Conservation (phyloP, 2,888 invertebrate genomes). For the Pteria penguin region DNA sequence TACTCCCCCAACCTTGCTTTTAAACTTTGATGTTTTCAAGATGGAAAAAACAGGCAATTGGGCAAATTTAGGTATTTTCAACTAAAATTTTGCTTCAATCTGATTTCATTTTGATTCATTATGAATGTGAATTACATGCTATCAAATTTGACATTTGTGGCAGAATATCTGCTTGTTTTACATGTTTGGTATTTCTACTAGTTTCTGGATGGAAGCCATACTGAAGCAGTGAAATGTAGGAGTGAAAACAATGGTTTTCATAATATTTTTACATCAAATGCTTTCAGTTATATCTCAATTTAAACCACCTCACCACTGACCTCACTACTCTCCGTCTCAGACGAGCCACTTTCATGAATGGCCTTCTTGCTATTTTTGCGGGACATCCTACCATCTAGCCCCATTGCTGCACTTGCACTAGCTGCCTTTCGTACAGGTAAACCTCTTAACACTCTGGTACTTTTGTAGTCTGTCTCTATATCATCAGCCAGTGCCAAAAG, state of each 20-base stretch:
- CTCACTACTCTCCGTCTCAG: constrained; percentile 68
- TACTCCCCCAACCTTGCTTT: too few relatives aligned
- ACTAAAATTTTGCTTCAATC: too few relatives aligned
- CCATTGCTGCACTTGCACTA: constrained; percentile 61
- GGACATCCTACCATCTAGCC: constrained; percentile 32
- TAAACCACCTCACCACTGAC: constrained; percentile 42
- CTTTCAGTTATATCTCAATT: neutral
- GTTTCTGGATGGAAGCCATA: too few relatives aligned
- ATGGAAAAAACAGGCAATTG: too few relatives aligned
- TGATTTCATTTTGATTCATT: too few relatives aligned
- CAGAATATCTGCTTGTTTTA: too few relatives aligned
- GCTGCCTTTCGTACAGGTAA: constrained; percentile 66
- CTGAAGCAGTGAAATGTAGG: neutral
- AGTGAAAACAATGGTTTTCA: neutral
- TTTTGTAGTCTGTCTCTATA: constrained; percentile 84
- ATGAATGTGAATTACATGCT: too few relatives aligned
- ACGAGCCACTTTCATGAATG: constrained; percentile 63
- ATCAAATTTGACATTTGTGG: too few relatives aligned
- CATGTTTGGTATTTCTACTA: too few relatives aligned
- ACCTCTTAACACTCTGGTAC: constrained; percentile 68
- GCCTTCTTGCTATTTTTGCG: constrained; percentile 57
- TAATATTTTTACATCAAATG: neutral
- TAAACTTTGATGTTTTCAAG: too few relatives aligned
- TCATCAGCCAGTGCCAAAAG: constrained; percentile 94
- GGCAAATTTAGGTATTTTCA: too few relatives aligned